phyloP scores from a whole-genome alignment of 2,888 invertebrate species.

The Eulithis testata region DNA sequence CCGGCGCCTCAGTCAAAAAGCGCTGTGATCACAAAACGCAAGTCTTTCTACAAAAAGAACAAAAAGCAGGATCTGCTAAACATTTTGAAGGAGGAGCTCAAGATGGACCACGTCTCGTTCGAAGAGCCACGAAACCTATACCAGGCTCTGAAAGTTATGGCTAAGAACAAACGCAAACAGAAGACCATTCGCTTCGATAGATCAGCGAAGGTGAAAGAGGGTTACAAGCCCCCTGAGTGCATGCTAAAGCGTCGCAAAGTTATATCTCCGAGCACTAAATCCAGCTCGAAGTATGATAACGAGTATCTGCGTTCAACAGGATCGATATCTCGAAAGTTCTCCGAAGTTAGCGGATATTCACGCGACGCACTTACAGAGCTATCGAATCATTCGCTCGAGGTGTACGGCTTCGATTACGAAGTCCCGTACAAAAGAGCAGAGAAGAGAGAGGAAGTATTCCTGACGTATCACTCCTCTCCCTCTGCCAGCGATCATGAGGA shows the following conservation, averaged over 20 bases:
- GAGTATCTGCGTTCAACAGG: slow-evolving; percentile 2
- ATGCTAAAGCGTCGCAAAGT: slow-evolving; percentile 51
- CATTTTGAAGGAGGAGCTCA: slow-evolving; percentile 58
- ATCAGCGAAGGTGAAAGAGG: not conserved
- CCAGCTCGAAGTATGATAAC: slow-evolving; percentile 18
- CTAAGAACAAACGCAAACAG: slow-evolving; percentile 53
- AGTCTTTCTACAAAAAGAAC: slow-evolving; percentile 38
- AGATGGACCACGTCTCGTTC: slow-evolving; percentile 41
- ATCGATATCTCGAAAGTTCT: slow-evolving; percentile 7
- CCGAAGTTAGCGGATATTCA: slow-evolving; percentile 2
- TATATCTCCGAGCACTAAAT: slow-evolving; percentile 42
- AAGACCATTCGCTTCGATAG: slow-evolving; percentile 39
- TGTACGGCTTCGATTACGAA: slow-evolving; percentile 54
- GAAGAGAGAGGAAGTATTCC: slow-evolving; percentile 12
- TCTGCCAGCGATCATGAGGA: slow-evolving; percentile 24
- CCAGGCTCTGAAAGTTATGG: slow-evolving; percentile 63
- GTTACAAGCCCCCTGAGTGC: slow-evolving; percentile 42
- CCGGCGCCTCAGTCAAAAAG: slow-evolving; percentile 35
- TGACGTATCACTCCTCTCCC: slow-evolving; percentile 40
- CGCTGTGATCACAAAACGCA: slow-evolving; percentile 14
- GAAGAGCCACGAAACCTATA: slow-evolving; percentile 62
- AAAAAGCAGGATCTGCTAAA: slow-evolving; percentile 55
- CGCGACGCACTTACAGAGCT: slow-evolving; percentile 9
- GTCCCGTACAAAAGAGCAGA: slow-evolving; percentile 7
- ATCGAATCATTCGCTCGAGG: slow-evolving; percentile 56